Evolutionary conservation across 2,797 vertebrate species (phyloP), one percentile per base, ranked within the genome.

Genomic region (Sitta carolinensis): DNA sequence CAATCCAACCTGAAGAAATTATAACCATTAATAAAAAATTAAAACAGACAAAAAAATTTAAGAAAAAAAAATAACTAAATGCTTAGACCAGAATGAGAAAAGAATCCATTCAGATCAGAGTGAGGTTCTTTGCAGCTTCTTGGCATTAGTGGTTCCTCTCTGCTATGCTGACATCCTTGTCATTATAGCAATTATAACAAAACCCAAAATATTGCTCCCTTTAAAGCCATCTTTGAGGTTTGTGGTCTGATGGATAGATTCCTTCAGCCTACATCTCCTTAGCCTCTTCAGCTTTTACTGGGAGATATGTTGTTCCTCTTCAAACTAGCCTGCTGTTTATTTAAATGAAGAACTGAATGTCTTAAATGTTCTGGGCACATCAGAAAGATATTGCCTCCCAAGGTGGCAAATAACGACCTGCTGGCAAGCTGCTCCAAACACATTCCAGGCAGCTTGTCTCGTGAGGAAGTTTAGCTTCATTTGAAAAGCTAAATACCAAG

Each of bases 21-120:
- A 74, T 58, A 69, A 77, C 7, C 10, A 54, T 50, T 74, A 52
- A 91, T 74, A 67, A 86, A 87, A 79, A 90, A 86, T 3, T 42
- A 88, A 89, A 76, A 54, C 27, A 83, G 38, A 77, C 13, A 72
- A n/a, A 86, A 91, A 89, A 91, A 91, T 80, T 20, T 51, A 84
- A 69, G 16, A 11, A 54, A 87, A 54, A 87, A 61, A 75, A 27
- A 0, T 13, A 82, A 77, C 27, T 36, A 80, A 75, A 72, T 40
- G 52, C 78, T 84, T 59, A 81, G 47, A 52, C 9, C 36, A 47
- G 26, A 36, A 30, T n/a, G 7, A 80, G 19, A 75, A 88, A 67
- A 74, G 7, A 29, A 62, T 38, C 21, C 27, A 66, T 81, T 57
- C 78, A 45, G 64, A 48, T 29, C 16, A 30, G 45, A 57, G 45